phyloP scores from a whole-genome alignment of 1,140 invertebrate species.

The Microplitis demolitor region DNA sequence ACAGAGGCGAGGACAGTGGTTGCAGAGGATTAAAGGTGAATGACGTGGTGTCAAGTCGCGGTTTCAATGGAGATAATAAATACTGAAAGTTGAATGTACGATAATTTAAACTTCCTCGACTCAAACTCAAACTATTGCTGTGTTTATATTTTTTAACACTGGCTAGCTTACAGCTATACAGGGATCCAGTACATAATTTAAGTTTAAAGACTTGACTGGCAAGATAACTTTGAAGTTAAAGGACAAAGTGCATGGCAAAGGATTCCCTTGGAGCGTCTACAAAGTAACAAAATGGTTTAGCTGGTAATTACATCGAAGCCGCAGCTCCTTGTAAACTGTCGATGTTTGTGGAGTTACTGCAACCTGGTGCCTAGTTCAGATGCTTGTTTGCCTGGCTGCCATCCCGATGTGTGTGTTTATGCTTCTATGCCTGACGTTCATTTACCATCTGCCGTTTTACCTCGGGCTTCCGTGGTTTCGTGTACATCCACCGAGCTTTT shows the following conservation, averaged over 20 bases:
- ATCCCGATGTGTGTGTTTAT: no score
- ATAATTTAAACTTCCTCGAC: no score
- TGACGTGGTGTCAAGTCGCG: no score
- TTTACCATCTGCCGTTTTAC: constrained; percentile 4
- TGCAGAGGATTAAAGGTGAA: no score
- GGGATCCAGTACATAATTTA: not conserved
- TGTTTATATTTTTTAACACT: no score
- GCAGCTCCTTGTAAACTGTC: constrained; percentile 15
- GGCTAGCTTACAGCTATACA: no score
- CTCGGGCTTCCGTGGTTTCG: constrained; percentile 3
- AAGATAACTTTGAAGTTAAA: not conserved
- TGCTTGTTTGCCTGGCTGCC: no score
- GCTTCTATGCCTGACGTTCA: not conserved
- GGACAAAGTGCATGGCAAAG: constrained; percentile 3
- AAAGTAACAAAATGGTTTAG: constrained; percentile 12
- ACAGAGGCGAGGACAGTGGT: no score
- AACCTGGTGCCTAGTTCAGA: not conserved
- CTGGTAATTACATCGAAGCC: constrained; percentile 18
- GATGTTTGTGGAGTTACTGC: constrained; percentile 6
- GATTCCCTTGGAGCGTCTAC: not conserved
- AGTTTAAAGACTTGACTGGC: not conserved
- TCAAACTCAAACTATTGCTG: no score
- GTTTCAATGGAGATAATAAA: no score
- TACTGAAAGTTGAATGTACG: no score
- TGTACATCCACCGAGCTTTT: not conserved